A percentile compares a stretch with the other conserved stretches of the same genome.
Conservation (phyloP, 2,797 vertebrate genomes). For the Rhincodon typus region DNA sequence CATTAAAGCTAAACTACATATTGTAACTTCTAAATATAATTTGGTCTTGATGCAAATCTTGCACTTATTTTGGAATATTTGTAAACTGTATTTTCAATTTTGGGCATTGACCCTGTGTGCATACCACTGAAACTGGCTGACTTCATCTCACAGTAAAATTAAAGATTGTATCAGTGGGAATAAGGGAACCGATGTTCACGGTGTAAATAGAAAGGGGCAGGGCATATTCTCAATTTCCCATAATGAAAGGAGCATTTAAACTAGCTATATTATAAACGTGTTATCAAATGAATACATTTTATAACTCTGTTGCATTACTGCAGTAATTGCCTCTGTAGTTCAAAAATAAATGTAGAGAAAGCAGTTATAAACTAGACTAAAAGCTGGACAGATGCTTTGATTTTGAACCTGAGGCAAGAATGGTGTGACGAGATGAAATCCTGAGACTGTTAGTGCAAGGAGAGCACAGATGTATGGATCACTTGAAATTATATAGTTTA, state of each 20-base stretch:
- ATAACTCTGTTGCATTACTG: too few species aligned
- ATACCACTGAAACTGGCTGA: neutral
- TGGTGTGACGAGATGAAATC: too few species aligned
- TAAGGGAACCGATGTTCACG: neutral
- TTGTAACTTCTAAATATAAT: neutral
- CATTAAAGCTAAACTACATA: neutral
- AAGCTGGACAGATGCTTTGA: too few species aligned
- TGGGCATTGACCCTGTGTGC: neutral
- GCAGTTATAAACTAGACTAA: too few species aligned
- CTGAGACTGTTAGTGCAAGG: too few species aligned
- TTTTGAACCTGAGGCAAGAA: too few species aligned
- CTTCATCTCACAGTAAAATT: neutral
- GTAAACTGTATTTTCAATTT: neutral
- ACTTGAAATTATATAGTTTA: neutral
- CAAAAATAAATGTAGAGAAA: too few species aligned
- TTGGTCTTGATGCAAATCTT: neutral
- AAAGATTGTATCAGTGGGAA: neutral
- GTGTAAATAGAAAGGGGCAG: neutral
- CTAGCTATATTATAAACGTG: neutral
- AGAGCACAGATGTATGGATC: neutral
- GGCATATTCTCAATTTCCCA: neutral
- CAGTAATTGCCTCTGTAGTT: too few species aligned
- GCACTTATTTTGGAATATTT: conserved; percentile 7
- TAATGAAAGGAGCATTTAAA: neutral
- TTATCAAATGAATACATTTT: neutral